Evolutionary conservation across 2,113 vertebrate species (phyloP).

Genomic region (Tyto alba): DNA sequence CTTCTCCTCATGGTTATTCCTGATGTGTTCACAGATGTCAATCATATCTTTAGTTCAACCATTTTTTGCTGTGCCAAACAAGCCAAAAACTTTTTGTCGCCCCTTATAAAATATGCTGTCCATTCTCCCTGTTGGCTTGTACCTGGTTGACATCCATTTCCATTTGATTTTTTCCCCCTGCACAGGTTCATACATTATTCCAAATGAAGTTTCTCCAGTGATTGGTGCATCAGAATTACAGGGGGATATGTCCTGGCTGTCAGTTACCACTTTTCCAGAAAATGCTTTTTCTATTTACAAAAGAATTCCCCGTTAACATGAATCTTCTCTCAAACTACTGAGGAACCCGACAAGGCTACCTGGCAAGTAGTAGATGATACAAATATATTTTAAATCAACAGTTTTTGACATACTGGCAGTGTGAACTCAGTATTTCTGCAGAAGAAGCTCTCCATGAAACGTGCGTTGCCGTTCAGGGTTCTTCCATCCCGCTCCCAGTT

Average conservation of each 20-base stretch:
- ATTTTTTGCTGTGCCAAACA: neutral
- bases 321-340: neutral
- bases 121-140: neutral
- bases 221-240: neutral
- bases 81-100: neutral
- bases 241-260: neutral
- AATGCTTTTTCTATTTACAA: neutral
- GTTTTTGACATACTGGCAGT: fast-evolving
- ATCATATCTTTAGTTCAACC: neutral
- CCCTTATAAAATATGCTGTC: neutral
- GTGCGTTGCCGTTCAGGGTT: fast-evolving
- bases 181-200: neutral
- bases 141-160: neutral
- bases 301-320: neutral
- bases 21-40: neutral
- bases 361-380: neutral
- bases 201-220: neutral
- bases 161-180: neutral
- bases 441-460: neutral
- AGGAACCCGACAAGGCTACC: neutral
- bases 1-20: neutral
- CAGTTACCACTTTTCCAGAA: neutral
- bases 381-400: neutral
- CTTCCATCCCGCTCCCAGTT: fast-evolving
- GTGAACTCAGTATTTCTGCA: neutral